Evolutionary conservation across 2,797 vertebrate species (phyloP).

Genomic region (Serranus cabrilla): DNA sequence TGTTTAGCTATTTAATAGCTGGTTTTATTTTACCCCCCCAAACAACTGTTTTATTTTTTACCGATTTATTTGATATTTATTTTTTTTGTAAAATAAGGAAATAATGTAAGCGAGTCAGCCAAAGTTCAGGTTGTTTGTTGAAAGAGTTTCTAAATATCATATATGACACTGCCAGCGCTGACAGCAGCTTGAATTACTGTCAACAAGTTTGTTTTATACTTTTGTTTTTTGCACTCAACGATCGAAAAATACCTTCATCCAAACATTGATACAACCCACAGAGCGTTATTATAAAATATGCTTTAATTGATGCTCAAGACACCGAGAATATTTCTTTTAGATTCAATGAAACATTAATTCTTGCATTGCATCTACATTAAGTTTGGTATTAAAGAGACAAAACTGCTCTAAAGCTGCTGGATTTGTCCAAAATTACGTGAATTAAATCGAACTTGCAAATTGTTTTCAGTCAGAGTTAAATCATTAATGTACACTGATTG

Average conservation of each 20-base stretch:
- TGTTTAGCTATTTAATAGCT: conserved; percentile 1
- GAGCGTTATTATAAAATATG: not conserved
- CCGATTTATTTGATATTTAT: conserved; percentile 16
- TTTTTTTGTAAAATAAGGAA: not conserved
- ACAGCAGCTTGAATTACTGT: not conserved
- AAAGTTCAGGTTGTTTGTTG: conserved; percentile 28
- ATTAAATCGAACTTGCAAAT: not conserved
- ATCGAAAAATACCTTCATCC: not conserved
- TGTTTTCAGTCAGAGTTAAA: too few species aligned
- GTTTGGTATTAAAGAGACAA: not conserved
- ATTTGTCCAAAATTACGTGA: not conserved
- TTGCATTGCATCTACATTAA: too few species aligned
- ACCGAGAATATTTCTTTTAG: too few species aligned
- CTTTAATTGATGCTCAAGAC: not conserved
- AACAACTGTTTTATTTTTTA: conserved; percentile 21
- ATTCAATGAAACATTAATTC: too few species aligned
- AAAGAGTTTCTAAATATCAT: conserved; percentile 31
- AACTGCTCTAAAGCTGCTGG: not conserved
- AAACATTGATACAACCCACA: not conserved
- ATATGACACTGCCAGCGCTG: conserved; percentile 35
- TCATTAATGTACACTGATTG: too few species aligned
- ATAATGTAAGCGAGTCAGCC: conserved; percentile 6
- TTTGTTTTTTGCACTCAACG: conserved; percentile 1
- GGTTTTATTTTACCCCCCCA: not conserved
- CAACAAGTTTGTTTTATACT: conserved; percentile 7